A percentile compares a stretch with the other conserved stretches of the same genome.
Evolutionary conservation across 2,888 invertebrate species (phyloP).

Genomic region (Agriopis marginaria): DNA sequence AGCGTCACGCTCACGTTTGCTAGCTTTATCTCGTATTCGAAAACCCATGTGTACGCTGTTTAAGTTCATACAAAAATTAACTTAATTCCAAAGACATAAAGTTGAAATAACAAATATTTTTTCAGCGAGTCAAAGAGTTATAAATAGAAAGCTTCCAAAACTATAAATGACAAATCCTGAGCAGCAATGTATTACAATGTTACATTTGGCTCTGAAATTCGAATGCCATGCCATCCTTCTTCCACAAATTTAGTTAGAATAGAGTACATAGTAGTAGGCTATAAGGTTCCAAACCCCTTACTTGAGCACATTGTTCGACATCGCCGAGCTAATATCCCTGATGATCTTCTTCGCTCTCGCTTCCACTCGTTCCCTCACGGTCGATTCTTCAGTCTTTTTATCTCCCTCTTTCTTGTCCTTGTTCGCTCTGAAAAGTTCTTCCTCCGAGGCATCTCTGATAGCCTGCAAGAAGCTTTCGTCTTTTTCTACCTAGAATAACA

Average conservation of each 20-base stretch:
- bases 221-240: no score
- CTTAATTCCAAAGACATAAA: no score
- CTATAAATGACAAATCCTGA: no score
- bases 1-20: no score
- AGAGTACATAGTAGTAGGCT: not conserved
- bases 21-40: no score
- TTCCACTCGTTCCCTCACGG: constrained; percentile 87
- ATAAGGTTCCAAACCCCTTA: constrained; percentile 50
- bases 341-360: constrained; percentile 90
- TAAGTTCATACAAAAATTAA: no score
- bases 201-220: not conserved
- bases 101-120: no score
- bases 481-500: constrained; percentile 85
- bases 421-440: constrained; percentile 78
- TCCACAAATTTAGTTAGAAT: not conserved
- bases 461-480: constrained; percentile 91
- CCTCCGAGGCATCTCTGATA: constrained; percentile 89
- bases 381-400: constrained; percentile 77
- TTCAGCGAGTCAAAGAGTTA: no score
- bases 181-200: not conserved
- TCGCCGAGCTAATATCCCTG: constrained; percentile 92
- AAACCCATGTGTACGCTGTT: no score
- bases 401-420: constrained; percentile 62
- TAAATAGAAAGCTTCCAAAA: no score
- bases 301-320: constrained; percentile 89